phyloP scores from a whole-genome alignment of 2,888 invertebrate genomes.

The Synergus gifuensis region DNA sequence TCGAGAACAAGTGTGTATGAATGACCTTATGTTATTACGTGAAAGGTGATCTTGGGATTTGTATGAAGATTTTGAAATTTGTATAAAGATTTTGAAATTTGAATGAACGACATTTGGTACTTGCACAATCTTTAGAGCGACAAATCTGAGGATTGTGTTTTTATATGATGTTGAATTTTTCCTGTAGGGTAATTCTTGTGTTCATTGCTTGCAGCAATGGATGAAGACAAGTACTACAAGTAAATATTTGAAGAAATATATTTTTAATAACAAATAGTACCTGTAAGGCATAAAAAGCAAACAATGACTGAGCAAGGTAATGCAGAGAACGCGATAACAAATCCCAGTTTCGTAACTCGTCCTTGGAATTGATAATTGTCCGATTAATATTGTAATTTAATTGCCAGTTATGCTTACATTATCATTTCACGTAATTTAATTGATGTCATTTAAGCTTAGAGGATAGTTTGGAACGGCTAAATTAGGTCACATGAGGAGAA shows the following conservation, averaged over 20 bases:
- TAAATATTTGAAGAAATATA: no score
- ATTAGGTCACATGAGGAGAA: not conserved
- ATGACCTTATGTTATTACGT: not conserved
- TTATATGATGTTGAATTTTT: not conserved
- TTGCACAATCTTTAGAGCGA: not conserved
- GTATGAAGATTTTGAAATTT: not conserved
- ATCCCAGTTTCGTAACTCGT: constrained; percentile 38
- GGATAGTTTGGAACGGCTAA: not conserved
- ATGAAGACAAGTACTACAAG: no score
- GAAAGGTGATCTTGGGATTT: not conserved
- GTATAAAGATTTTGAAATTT: no score
- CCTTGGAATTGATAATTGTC: constrained; percentile 40
- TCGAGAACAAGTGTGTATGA: not conserved
- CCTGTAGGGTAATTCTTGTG: no score
- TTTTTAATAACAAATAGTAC: not conserved
- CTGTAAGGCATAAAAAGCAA: not conserved
- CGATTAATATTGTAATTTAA: constrained; percentile 38
- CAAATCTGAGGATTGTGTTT: not conserved
- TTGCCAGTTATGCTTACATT: constrained; percentile 2
- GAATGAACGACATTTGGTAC: not conserved
- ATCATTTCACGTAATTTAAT: constrained; percentile 28
- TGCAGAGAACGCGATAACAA: not conserved
- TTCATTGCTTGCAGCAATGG: no score
- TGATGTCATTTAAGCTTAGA: constrained; percentile 10
- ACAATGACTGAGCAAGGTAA: constrained; percentile 26